Percentiles rank a stretch among this genome's conserved stretches.
Evolutionary conservation across 2,113 vertebrate genomes (phyloP).

Genomic region (Gymnarchus niloticus): DNA sequence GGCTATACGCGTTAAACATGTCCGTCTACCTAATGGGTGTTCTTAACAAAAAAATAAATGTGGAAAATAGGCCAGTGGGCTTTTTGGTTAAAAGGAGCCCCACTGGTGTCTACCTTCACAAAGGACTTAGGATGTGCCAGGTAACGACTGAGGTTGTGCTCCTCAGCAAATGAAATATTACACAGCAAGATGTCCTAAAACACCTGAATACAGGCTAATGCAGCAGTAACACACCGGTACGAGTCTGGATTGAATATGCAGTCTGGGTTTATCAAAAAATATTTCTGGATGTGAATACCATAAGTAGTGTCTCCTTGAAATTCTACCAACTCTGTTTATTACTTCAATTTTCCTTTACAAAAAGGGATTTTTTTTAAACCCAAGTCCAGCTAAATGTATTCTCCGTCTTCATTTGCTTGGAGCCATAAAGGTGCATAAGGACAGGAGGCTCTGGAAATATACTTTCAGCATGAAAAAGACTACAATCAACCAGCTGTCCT

Average conservation of each 20-base stretch:
- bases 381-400: background rate
- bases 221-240: background rate
- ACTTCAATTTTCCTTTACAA: background rate
- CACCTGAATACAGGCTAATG: background rate
- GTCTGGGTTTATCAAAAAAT: background rate
- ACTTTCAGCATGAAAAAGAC: too few relatives aligned
- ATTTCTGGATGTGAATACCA: background rate
- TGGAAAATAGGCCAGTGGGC: background rate
- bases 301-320: background rate
- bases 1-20: background rate
- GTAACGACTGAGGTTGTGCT: background rate
- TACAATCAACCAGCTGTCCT: too few relatives aligned
- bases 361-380: conserved; percentile 9
- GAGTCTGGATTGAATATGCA: background rate
- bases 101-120: background rate
- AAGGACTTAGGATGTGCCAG: background rate
- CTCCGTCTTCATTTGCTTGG: background rate
- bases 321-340: conserved; percentile 21
- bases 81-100: background rate
- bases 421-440: background rate
- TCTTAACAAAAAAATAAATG: background rate
- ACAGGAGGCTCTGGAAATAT: background rate
- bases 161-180: background rate
- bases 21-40: background rate
- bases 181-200: background rate